These are phyloP conservation scores for Conomelus anceps DNA, from an alignment of 2,888 invertebrate genomes.

Conservation along the genomic window DNA sequence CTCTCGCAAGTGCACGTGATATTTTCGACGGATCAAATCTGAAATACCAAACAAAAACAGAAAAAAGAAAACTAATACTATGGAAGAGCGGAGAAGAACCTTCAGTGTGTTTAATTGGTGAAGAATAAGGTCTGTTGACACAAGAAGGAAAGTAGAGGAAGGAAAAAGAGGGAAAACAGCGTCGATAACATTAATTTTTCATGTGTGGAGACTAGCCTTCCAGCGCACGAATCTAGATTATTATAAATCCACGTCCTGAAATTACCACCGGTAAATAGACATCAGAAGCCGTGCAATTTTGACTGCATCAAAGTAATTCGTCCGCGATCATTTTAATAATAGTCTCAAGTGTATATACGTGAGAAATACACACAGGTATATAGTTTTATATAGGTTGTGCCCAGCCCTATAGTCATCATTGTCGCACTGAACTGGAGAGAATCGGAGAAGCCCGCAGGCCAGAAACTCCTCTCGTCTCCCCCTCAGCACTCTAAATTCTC, in stretches of 20 bases:
- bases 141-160: not conserved
- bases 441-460: not conserved
- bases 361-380: not conserved
- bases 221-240: not conserved
- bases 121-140: not conserved
- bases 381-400: not conserved
- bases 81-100: not conserved
- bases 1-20: not conserved
- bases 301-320: not conserved
- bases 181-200: not conserved
- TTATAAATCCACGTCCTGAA: not conserved
- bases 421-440: not conserved
- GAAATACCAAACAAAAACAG: not conserved
- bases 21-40: not conserved
- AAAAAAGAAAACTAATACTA: not conserved
- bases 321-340: constrained; percentile 10
- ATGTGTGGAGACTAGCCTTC: not conserved
- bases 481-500: not conserved
- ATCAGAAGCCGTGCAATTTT: not conserved
- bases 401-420: not conserved
- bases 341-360: not conserved
- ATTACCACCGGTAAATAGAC: not conserved
- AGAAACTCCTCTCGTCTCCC: not conserved
- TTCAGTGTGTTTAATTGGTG: not conserved
- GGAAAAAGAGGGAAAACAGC: not conserved